Evolutionary conservation across 2,113 vertebrate species (phyloP), one percentile per base, ranked within the genome.

Genomic region (Osmerus eperlanus): DNA sequence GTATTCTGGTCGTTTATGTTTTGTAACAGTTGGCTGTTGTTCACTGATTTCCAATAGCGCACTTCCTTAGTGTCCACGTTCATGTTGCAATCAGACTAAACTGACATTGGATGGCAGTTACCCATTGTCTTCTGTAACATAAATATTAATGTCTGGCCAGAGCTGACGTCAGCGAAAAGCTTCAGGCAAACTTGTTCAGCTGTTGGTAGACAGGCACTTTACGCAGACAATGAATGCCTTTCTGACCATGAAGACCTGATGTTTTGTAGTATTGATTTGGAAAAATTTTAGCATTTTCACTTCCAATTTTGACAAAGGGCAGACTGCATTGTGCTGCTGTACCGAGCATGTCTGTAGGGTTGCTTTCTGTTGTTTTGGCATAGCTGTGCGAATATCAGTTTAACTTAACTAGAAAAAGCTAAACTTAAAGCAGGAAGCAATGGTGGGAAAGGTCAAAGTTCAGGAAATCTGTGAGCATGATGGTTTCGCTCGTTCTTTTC

Each of bases 71-170:
- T 25, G 47, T 23, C 13, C 16, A 13, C 16, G 8, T 12, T 51
- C n/a, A 41, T 28, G n/a, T 16, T 56, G 41, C 41, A 47, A 47
- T 64, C 62, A 19, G 64, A 65, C 8, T 21, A 12, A 55, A 32
- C 53, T 32, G 25, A 68, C 53, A 32, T 21, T 25, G 51, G 2
- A 55, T 8, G 29, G 67, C 1, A 58, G 53, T 68, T 51, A 7
- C 51, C 52, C 23, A 15, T 4, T 19, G 55, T 70, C 65, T 61
- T 23, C 28, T 51, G 68, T 11, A 70, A 52, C 21, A 41, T 70
- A 70, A 70, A 70, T 70, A 70, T 72, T 72, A 65, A 65, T 29
- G 70, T 72, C 70, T 72, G 61, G 70, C 60, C 12, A n/a, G 11
- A 47, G 52, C 52, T 55, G 52, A 68, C 51, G 32, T 65, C 55